Evolutionary conservation across 2,797 vertebrate species (phyloP), one percentile per base, ranked within the genome.

Genomic region (Halcyon leucocephala): DNA sequence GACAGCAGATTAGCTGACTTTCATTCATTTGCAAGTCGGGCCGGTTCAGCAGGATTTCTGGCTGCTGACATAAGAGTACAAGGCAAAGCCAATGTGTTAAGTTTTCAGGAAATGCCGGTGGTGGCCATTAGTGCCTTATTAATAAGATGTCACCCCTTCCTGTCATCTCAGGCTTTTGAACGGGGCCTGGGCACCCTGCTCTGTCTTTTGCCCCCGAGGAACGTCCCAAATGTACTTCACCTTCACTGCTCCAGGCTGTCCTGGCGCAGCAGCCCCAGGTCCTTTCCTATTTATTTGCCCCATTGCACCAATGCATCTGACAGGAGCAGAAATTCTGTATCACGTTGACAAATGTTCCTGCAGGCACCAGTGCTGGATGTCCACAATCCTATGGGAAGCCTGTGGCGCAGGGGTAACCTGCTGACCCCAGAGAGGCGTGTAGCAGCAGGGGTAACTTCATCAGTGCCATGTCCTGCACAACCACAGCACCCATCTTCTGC

Each of bases 21-120:
- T 58, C 66, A 44, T 82, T 71, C 71, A 41, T 71, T 31, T 85
- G 90, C 94, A 74, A 35, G 95, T 54, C 64, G 1, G 46, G 82
- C 95, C 14, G 58, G 96, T 92, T 69, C 48, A 28, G 33, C 93
- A 2, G 67, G 89, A 96, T 96, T 93, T 86, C 80, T 95, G 85
- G 19, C 70, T 92, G 86, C 86, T 95, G 94, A 95, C 86, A 91
- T 93, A 91, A 95, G 80, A 76, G 85, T 0, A 26, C 42, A 33
- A 54, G 21, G 65, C 52, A 84, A 61, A 85, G n/a, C 60, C 78
- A 67, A 14, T 14, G 6, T 7, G 22, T 7, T 1, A 8, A 71
- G 65, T 76, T 81, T 86, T 93, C 89, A 91, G 89, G 90, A 94
- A 96, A 77, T 26, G 22, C 87, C 90, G 46, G 74, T 92, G 44